These are phyloP conservation scores for Dorcus hopei DNA, from an alignment of 2,888 invertebrate genomes.

Conservation along the genomic window DNA sequence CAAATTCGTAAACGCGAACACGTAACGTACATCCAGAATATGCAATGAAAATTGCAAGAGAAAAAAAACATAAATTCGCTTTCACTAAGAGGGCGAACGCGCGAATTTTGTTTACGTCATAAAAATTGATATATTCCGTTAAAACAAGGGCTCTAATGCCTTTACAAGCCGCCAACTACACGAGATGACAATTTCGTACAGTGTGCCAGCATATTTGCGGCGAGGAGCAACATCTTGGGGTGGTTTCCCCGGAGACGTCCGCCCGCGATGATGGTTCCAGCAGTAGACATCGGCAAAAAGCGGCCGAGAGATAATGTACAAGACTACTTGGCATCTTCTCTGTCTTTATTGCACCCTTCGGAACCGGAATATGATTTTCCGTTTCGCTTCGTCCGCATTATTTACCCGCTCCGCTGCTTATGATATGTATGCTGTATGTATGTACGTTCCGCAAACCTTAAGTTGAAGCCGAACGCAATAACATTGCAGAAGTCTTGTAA, in stretches of 20 bases:
- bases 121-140: slow-evolving; percentile 4
- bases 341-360: slow-evolving; percentile 38
- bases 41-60: too few species aligned
- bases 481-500: too few species aligned
- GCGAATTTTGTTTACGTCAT: neutral
- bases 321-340: slow-evolving; percentile 34
- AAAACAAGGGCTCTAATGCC: neutral
- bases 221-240: slow-evolving; percentile 1
- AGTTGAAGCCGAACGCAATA: too few species aligned
- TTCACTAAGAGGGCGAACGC: too few species aligned
- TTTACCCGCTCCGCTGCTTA: slow-evolving; percentile 23
- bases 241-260: too few species aligned
- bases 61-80: too few species aligned
- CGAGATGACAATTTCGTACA: slow-evolving; percentile 1
- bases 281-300: slow-evolving; percentile 26
- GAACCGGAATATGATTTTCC: slow-evolving; percentile 38
- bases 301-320: slow-evolving; percentile 27
- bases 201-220: slow-evolving; percentile 2
- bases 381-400: slow-evolving; percentile 33
- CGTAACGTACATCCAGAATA: too few species aligned
- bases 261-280: too few species aligned
- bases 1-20: too few species aligned
- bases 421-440: neutral
- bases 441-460: slow-evolving; percentile 20
- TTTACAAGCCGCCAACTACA: neutral